phyloP scores from a whole-genome alignment of 1,140 invertebrate genomes.

The Cherax quadricarinatus region DNA sequence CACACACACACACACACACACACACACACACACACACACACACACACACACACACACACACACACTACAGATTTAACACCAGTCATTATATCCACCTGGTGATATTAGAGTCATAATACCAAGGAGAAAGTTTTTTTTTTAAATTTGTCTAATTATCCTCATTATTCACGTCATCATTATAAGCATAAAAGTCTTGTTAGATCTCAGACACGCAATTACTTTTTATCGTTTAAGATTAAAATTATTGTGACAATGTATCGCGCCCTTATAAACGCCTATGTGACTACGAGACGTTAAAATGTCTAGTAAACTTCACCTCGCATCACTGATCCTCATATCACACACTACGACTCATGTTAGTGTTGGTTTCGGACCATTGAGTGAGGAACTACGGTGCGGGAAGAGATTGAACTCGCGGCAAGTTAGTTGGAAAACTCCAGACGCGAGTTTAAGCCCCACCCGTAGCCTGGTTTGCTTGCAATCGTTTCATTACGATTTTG shows the following conservation, averaged over 20 bases:
- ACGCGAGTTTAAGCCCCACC: too few relatives aligned
- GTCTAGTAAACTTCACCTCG: neutral
- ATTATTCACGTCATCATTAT: slow-evolving; percentile 11
- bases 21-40: slow-evolving; percentile 32
- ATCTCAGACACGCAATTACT: neutral
- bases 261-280: neutral
- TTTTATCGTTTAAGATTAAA: neutral
- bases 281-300: neutral
- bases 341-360: too few relatives aligned
- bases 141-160: neutral
- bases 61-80: neutral
- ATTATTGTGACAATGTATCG: neutral
- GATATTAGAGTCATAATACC: neutral
- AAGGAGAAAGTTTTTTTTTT: neutral
- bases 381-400: too few relatives aligned
- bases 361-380: too few relatives aligned
- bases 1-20: slow-evolving; percentile 23
- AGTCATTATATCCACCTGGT: neutral
- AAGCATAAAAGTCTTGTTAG: neutral
- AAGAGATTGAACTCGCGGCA: too few relatives aligned
- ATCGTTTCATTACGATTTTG: too few relatives aligned
- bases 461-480: too few relatives aligned
- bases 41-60: slow-evolving; percentile 25
- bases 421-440: too few relatives aligned
- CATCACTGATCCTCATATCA: neutral